A percentile compares a stretch with the other conserved stretches of the same genome.
phyloP scores from a whole-genome alignment of 2,888 invertebrate genomes.

The Daptonema setosum region DNA sequence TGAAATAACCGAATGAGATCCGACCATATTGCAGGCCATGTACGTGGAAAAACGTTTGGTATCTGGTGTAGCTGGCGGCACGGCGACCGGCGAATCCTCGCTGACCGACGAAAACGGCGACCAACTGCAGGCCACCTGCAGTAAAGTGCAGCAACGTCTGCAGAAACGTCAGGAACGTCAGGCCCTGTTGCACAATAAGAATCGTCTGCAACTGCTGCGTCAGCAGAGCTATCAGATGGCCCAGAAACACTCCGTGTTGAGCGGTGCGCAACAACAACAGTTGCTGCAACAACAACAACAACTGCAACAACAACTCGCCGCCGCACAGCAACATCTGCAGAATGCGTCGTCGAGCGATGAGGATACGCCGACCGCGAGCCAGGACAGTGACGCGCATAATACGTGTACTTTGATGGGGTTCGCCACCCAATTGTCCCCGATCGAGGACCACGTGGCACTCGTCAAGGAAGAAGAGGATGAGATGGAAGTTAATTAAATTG shows the following conservation, averaged over 20 bases:
- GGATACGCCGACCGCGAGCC: no score
- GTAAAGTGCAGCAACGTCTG: conserved; percentile 22
- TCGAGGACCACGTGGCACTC: conserved; percentile 2
- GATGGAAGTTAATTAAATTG: conserved; percentile 1
- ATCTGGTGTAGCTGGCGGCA: not conserved
- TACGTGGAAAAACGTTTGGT: conserved; percentile 28
- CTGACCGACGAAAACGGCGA: conserved; percentile 6
- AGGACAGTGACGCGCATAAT: no score
- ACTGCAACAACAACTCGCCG: no score
- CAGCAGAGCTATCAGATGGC: conserved; percentile 27
- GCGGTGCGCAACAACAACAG: not conserved
- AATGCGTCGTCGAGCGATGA: no score
- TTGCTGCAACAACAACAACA: no score
- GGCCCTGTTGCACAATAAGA: conserved; percentile 12
- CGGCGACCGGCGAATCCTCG: not conserved
- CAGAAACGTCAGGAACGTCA: conserved; percentile 29
- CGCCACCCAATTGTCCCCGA: conserved; percentile 7
- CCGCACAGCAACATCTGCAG: no score
- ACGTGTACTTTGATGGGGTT: no score
- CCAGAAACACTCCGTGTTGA: conserved; percentile 14
- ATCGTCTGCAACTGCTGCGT: conserved; percentile 12
- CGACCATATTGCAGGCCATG: conserved; percentile 29
- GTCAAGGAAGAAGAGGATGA: not conserved
- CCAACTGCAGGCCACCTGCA: conserved; percentile 7
- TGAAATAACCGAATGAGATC: not conserved